These are phyloP conservation scores for Melieria picta DNA, from an alignment of 2,888 invertebrate species.

Conservation along the genomic window DNA sequence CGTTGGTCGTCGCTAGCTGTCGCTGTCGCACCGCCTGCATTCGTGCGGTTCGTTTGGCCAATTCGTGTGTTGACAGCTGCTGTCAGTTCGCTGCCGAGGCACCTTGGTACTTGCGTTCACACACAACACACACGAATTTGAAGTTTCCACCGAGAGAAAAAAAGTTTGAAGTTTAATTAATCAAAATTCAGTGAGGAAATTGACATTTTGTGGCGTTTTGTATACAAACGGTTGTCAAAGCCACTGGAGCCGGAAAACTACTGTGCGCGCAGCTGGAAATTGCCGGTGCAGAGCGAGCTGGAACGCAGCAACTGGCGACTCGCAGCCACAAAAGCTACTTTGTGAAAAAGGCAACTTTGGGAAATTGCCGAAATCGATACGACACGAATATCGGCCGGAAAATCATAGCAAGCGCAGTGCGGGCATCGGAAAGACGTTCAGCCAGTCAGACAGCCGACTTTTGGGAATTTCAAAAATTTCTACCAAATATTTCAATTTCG, in stretches of 20 bases:
- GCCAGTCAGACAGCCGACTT: slow-evolving; percentile 8
- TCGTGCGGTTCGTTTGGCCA: slow-evolving; percentile 26
- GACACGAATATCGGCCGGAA: slow-evolving; percentile 35
- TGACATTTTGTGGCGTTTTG: slow-evolving; percentile 43
- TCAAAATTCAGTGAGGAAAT: slow-evolving; percentile 42
- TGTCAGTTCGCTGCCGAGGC: slow-evolving; percentile 30
- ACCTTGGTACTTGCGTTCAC: slow-evolving; percentile 15
- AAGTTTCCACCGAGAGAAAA: slow-evolving; percentile 40
- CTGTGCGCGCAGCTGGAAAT: slow-evolving; percentile 36
- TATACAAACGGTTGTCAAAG: slow-evolving; percentile 38
- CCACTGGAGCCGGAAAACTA: slow-evolving; percentile 40
- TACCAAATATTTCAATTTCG: slow-evolving; percentile 20
- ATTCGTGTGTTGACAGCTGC: slow-evolving; percentile 47
- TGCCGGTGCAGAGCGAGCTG: slow-evolving; percentile 30
- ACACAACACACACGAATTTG: slow-evolving; percentile 31
- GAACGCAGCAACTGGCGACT: slow-evolving; percentile 42
- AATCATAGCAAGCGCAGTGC: slow-evolving; percentile 44
- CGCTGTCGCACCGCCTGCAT: slow-evolving; percentile 27
- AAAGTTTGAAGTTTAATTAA: slow-evolving; percentile 46
- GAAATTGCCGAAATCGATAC: slow-evolving; percentile 42
- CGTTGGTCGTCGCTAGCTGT: slow-evolving; percentile 23
- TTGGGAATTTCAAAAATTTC: background rate
- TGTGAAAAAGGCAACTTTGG: slow-evolving; percentile 42
- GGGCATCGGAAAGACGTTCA: slow-evolving; percentile 36
- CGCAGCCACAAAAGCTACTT: slow-evolving; percentile 41